These are phyloP conservation scores for Taurulus bubalis DNA, from an alignment of 2,113 vertebrate species.

Conservation along the genomic window DNA sequence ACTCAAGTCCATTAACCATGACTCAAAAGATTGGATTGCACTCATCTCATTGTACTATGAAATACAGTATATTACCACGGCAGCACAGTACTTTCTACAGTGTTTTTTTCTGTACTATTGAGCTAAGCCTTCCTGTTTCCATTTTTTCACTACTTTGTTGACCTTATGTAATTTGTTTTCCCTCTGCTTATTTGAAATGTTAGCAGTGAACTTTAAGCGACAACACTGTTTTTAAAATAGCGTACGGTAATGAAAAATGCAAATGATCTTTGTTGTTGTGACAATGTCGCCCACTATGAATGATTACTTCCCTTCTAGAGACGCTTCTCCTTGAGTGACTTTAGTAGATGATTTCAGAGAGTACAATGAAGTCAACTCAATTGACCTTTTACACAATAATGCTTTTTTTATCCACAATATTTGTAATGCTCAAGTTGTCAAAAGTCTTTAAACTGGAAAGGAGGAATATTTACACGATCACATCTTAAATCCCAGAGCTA, in stretches of 20 bases:
- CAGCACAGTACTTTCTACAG: neutral
- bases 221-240: slow-evolving; percentile 1
- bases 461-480: slow-evolving; percentile 15
- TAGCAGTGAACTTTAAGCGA: neutral
- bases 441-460: slow-evolving; percentile 2
- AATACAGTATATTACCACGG: neutral
- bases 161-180: neutral
- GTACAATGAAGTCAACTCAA: neutral
- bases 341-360: slow-evolving; percentile 7
- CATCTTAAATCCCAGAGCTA: slow-evolving; percentile 12
- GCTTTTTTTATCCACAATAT: neutral
- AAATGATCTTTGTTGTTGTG: slow-evolving; percentile 4
- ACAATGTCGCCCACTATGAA: neutral
- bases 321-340: neutral
- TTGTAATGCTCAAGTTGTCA: slow-evolving; percentile 1
- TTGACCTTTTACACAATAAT: neutral
- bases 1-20: slow-evolving; percentile 19
- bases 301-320: neutral
- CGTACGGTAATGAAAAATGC: neutral
- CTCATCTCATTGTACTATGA: neutral
- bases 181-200: neutral
- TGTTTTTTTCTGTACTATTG: neutral
- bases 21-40: neutral
- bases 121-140: neutral
- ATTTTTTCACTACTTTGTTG: neutral